Conservation (phyloP, 2,888 invertebrate species). For the Bembecia ichneumoniformis region DNA sequence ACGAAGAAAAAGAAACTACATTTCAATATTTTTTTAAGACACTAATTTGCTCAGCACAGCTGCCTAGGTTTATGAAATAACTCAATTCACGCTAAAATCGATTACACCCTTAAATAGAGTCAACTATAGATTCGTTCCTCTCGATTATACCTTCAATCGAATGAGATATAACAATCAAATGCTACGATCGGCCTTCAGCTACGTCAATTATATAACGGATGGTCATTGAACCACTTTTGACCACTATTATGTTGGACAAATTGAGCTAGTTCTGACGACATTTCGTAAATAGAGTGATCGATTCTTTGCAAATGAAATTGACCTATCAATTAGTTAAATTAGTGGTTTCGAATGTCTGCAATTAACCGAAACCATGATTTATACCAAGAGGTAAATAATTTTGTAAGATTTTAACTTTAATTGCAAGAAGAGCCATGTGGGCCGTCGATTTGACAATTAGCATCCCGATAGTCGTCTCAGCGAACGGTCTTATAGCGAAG, state of each 20-base stretch:
- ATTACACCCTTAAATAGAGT: slow-evolving; percentile 16
- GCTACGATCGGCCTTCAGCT: slow-evolving; percentile 21
- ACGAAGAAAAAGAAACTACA: too few species aligned
- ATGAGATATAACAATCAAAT: slow-evolving; percentile 21
- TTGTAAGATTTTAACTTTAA: too few species aligned
- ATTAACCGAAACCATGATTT: too few species aligned
- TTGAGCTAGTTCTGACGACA: slow-evolving; percentile 20
- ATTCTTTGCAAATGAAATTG: slow-evolving; percentile 6
- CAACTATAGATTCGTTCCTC: slow-evolving; percentile 29
- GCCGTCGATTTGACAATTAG: too few species aligned
- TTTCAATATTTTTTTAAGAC: too few species aligned
- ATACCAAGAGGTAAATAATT: too few species aligned
- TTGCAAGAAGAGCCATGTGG: too few species aligned
- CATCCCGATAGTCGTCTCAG: too few species aligned
- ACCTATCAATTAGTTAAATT: slow-evolving; percentile 24
- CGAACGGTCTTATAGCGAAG: too few species aligned
- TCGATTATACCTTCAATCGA: slow-evolving; percentile 19
- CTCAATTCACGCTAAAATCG: slow-evolving; percentile 16
- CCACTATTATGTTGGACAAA: slow-evolving; percentile 14
- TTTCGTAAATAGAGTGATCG: slow-evolving; percentile 21
- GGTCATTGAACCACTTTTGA: slow-evolving; percentile 24
- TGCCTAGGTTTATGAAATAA: too few species aligned
- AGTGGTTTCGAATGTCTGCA: slow-evolving; percentile 1
- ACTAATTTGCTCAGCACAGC: too few species aligned
- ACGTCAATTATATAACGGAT: slow-evolving; percentile 28